A percentile compares a stretch with the other conserved stretches of the same genome.
Conservation (phyloP, 1,140 invertebrate species). For the Caenorhabditis inopinata region DNA sequence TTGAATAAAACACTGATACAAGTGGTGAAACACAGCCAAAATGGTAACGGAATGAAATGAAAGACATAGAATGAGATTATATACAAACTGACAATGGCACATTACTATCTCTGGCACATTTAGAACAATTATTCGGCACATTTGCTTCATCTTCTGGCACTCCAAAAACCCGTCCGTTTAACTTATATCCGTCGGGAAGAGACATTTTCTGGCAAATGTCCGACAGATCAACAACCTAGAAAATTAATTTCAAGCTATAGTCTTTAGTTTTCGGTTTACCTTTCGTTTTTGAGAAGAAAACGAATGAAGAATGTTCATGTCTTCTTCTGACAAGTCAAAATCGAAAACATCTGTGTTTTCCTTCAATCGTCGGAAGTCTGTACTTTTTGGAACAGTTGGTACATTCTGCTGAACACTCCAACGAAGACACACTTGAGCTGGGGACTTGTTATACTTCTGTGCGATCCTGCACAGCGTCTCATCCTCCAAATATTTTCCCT, state of each 20-base stretch:
- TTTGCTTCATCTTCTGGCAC: conserved; percentile 8
- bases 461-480: conserved; percentile 57
- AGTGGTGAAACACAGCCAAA: not conserved
- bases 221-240: conserved; percentile 2
- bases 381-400: conserved; percentile 68
- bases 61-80: not conserved
- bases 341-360: conserved; percentile 56
- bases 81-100: not conserved
- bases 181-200: conserved; percentile 67
- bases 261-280: not conserved
- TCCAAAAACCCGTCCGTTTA: conserved; percentile 51
- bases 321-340: conserved; percentile 21
- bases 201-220: conserved; percentile 31
- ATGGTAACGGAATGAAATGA: not conserved
- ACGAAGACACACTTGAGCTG: conserved; percentile 66
- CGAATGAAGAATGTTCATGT: not conserved
- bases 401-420: conserved; percentile 67
- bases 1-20: not conserved
- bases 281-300: not conserved
- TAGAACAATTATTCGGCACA: not conserved
- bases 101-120: conserved; percentile 6
- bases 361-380: conserved; percentile 63
- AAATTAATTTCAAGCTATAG: not conserved
- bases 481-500: conserved; percentile 65
- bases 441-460: conserved; percentile 54